Evolutionary conservation across 2,888 invertebrate species (phyloP).

Genomic region (Pycnomerus fuliginosus): DNA sequence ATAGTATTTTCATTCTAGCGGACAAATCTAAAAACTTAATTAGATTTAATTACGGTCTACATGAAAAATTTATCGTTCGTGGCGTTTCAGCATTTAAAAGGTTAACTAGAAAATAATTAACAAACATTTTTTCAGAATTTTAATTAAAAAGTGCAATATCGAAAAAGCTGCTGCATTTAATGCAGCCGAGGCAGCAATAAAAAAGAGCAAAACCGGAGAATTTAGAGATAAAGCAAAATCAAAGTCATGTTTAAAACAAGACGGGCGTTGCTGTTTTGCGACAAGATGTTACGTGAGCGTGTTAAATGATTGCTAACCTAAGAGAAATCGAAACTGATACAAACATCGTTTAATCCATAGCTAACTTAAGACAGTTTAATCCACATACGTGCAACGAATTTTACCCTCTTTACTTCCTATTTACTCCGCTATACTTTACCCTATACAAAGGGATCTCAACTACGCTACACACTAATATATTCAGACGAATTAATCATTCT

Average conservation of each 20-base stretch:
- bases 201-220: no score
- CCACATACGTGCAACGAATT: constrained; percentile 25
- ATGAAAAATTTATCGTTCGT: no score
- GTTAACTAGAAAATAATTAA: no score
- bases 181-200: no score
- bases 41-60: no score
- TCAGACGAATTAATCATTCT: constrained; percentile 20
- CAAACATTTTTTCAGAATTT: no score
- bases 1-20: no score
- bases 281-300: constrained; percentile 32
- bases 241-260: constrained; percentile 23
- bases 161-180: no score
- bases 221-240: constrained; percentile 16
- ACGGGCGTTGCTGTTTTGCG: constrained; percentile 17
- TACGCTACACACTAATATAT: constrained; percentile 14
- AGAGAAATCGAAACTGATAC: constrained; percentile 30
- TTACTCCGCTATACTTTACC: constrained; percentile 12
- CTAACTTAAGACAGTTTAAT: constrained; percentile 26
- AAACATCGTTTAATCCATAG: constrained; percentile 33
- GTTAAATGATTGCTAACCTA: constrained; percentile 29
- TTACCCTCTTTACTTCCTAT: constrained; percentile 10
- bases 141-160: no score
- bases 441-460: constrained; percentile 13
- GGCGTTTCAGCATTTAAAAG: no score
- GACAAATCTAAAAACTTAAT: no score